A percentile compares a stretch with the other conserved stretches of the same genome.
Conservation (phyloP, 2,797 vertebrate species). For the Acanthopagrus latus region DNA sequence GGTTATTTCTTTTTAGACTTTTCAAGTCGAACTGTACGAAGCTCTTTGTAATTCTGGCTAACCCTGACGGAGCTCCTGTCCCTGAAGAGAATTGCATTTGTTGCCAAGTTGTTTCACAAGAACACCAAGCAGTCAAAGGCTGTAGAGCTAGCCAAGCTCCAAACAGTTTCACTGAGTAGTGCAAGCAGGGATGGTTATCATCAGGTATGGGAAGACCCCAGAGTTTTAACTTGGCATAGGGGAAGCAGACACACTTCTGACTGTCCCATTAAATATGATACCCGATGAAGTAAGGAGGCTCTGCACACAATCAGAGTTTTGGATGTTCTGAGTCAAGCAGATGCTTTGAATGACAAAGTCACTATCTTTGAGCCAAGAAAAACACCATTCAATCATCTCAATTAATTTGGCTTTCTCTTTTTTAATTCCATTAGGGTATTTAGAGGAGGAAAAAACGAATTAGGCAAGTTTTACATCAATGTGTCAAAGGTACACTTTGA, state of each 20-base stretch:
- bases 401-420: constrained; percentile 34
- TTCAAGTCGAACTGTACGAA: constrained; percentile 42
- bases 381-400: constrained; percentile 47
- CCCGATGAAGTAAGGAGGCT: constrained; percentile 41
- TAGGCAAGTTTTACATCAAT: constrained; percentile 19
- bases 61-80: constrained; percentile 40
- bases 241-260: constrained; percentile 37
- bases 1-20: constrained; percentile 16
- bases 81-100: constrained; percentile 46
- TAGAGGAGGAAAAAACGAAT: constrained; percentile 28
- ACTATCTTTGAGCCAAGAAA: constrained; percentile 52
- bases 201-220: constrained; percentile 44
- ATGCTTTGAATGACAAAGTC: constrained; percentile 56
- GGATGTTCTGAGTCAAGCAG: constrained; percentile 44
- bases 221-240: constrained; percentile 49
- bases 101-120: constrained; percentile 67
- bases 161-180: constrained; percentile 40
- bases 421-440: constrained; percentile 24
- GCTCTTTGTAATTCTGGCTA: constrained; percentile 58
- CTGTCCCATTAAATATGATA: constrained; percentile 59
- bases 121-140: constrained; percentile 48
- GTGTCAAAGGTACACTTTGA: constrained; percentile 25
- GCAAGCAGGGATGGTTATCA: constrained; percentile 38
- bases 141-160: constrained; percentile 45
- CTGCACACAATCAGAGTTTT: constrained; percentile 62